Evolutionary conservation across 2,888 invertebrate species (phyloP).

Genomic region (Dryocosmus kuriphilus): DNA sequence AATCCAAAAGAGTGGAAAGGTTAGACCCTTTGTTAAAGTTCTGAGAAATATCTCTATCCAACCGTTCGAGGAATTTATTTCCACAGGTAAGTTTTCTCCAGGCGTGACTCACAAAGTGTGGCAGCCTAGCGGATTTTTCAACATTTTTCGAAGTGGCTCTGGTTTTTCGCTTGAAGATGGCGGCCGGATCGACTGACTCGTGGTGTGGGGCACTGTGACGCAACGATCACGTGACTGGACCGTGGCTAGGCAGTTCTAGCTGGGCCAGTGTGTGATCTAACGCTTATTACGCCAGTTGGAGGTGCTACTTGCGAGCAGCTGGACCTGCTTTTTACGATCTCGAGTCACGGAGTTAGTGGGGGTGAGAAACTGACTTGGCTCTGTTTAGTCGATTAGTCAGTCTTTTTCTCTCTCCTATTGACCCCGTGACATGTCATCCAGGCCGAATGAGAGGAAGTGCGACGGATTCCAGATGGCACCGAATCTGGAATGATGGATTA

Average conservation of each 20-base stretch:
- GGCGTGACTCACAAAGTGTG: not conserved
- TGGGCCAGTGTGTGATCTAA: constrained; percentile 62
- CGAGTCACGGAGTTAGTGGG: constrained; percentile 79
- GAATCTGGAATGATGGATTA: constrained; percentile 36
- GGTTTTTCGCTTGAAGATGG: constrained; percentile 69
- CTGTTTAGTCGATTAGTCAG: constrained; percentile 81
- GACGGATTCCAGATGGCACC: constrained; percentile 37
- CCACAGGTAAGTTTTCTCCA: constrained; percentile 24
- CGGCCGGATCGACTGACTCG: constrained; percentile 63
- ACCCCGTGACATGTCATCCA: constrained; percentile 78
- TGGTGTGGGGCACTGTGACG: constrained; percentile 75
- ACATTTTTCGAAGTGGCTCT: constrained; percentile 38
- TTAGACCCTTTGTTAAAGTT: not conserved
- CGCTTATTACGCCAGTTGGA: constrained; percentile 73
- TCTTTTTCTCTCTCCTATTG: constrained; percentile 90
- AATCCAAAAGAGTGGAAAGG: not conserved
- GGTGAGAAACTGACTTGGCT: constrained; percentile 85
- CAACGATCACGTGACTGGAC: constrained; percentile 76
- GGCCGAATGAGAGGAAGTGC: constrained; percentile 11
- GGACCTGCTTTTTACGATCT: constrained; percentile 52
- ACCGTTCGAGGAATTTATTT: not conserved
- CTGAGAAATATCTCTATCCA: not conserved
- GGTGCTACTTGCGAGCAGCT: constrained; percentile 51
- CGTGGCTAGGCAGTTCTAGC: constrained; percentile 67
- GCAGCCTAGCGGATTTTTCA: not conserved